Conservation (phyloP, 2,797 vertebrate species). For the Brachymystax lenok region DNA sequence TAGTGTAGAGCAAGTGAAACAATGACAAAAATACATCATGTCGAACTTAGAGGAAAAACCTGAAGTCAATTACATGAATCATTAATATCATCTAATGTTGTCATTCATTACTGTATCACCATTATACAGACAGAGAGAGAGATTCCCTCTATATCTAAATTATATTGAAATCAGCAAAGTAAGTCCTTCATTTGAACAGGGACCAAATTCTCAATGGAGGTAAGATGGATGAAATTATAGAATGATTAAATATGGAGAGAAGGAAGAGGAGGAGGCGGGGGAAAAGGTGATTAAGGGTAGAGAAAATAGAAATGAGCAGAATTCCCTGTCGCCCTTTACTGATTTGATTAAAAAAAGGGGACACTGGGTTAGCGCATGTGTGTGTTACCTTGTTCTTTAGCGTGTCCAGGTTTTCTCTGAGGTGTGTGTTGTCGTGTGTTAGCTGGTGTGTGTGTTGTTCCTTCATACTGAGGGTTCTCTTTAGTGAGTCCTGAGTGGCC, state of each 20-base stretch:
- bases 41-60: conserved; percentile 50
- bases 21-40: background rate
- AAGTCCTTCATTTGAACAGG: conserved; percentile 69
- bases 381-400: conserved; percentile 63
- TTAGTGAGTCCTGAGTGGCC: conserved; percentile 61
- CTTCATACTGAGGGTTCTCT: conserved; percentile 63
- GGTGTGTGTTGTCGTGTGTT: conserved; percentile 53
- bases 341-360: conserved; percentile 72
- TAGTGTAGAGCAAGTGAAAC: background rate
- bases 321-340: conserved; percentile 68
- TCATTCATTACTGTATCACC: conserved; percentile 57
- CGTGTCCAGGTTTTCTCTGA: conserved; percentile 57
- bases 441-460: conserved; percentile 60
- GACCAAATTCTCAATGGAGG: conserved; percentile 64
- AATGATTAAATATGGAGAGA: conserved; percentile 76
- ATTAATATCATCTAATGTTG: conserved; percentile 61
- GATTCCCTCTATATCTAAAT: conserved; percentile 52
- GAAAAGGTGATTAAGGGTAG: conserved; percentile 74
- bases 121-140: conserved; percentile 33
- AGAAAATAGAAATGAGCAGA: conserved; percentile 72
- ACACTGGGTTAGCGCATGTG: conserved; percentile 24
- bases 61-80: conserved; percentile 60
- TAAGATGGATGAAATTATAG: conserved; percentile 60
- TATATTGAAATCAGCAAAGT: conserved; percentile 68
- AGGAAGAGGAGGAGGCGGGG: conserved; percentile 56